These are phyloP conservation scores for Charaxes varanes DNA, from an alignment of 1,140 invertebrate genomes.

Conservation along the genomic window DNA sequence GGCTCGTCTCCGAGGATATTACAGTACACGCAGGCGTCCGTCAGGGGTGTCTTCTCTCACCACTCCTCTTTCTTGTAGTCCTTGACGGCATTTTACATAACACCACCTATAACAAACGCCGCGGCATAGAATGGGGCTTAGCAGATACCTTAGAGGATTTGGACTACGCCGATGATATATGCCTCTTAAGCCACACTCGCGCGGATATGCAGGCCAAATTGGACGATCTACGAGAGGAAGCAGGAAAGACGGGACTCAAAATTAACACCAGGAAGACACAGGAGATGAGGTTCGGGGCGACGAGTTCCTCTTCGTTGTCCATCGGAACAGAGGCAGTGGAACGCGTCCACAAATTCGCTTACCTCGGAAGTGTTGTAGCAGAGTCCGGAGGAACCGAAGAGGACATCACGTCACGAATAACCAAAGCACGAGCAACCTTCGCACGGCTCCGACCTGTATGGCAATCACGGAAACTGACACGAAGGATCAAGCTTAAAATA, in stretches of 20 bases:
- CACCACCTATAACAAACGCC: constrained; percentile 3
- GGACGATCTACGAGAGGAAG: too few relatives aligned
- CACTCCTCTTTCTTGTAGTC: constrained; percentile 12
- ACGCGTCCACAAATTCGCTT: too few relatives aligned
- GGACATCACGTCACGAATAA: constrained; percentile 3
- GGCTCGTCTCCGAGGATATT: constrained; percentile 12
- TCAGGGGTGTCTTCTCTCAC: constrained; percentile 14
- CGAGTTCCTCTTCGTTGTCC: constrained; percentile 5
- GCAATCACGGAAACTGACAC: constrained; percentile 4
- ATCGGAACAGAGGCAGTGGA: too few relatives aligned
- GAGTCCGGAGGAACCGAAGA: constrained; percentile 4
- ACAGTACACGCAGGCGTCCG: constrained; percentile 4
- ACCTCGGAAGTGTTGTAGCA: constrained; percentile 7
- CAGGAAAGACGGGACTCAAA: constrained; percentile 2
- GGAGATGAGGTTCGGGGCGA: constrained; percentile 11
- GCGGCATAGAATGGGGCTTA: constrained; percentile 10
- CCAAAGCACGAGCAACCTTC: constrained; percentile 5
- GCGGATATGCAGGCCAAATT: constrained; percentile 19
- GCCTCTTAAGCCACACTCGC: constrained; percentile 12
- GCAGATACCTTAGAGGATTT: constrained; percentile 7
- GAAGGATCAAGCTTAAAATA: too few relatives aligned
- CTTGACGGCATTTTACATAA: constrained; percentile 9
- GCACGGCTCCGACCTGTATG: too few relatives aligned
- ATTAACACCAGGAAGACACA: constrained; percentile 14
- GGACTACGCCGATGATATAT: constrained; percentile 18